Conservation (phyloP, 2,797 vertebrate genomes). For the Sylvia borin region DNA sequence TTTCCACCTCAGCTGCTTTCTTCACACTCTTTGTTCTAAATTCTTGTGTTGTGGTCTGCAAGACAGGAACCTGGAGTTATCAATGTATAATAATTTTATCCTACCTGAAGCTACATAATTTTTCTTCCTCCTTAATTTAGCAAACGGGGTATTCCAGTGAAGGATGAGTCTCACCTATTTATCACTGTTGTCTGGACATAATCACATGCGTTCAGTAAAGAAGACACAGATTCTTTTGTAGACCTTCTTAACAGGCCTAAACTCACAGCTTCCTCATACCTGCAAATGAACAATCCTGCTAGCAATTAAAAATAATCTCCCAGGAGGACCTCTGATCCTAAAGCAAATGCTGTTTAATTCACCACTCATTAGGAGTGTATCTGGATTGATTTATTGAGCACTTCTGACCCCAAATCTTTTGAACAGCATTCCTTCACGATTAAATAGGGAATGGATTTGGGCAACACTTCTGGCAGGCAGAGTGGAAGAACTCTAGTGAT, state of each 20-base stretch:
- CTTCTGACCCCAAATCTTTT: conserved; percentile 73
- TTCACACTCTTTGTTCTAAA: not conserved
- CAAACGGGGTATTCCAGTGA: not conserved
- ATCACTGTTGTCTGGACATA: not conserved
- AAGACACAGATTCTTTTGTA: not conserved
- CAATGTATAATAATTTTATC: not conserved
- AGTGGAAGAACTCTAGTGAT: conserved; percentile 47
- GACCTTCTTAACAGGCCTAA: not conserved
- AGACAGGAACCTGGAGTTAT: not conserved
- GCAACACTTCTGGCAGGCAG: conserved; percentile 54
- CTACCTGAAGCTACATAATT: not conserved
- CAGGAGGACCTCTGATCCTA: conserved; percentile 72
- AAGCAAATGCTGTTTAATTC: conserved; percentile 79
- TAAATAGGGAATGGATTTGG: conserved; percentile 71
- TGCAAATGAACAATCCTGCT: conserved; percentile 53
- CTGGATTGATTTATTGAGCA: conserved; percentile 78
- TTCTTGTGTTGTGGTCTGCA: not conserved
- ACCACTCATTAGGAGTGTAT: conserved; percentile 75
- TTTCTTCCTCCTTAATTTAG: not conserved
- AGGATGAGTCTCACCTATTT: not conserved
- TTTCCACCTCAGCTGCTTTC: not conserved
- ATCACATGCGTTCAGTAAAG: not conserved
- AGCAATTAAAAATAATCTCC: conserved; percentile 71
- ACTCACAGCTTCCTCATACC: conserved; percentile 40
- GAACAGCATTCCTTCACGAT: conserved; percentile 75